Base-by-base conservation (phyloP, 2,888 invertebrate genomes). In the Epinotia brunnichana region DNA sequence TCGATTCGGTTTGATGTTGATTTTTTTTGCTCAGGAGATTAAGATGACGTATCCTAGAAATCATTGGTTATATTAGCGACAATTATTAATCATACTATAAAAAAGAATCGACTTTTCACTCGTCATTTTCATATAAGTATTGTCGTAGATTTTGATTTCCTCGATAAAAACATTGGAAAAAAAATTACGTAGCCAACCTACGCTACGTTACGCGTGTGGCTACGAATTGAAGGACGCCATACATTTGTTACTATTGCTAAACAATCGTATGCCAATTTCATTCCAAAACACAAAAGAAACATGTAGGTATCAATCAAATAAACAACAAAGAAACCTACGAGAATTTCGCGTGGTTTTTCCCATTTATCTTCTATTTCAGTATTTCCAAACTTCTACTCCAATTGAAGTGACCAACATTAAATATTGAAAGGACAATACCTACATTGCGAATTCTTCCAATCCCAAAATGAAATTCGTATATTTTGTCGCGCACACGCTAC, bases 371-470 rank as follows among this genome's bases (percentile, higher is more conserved):
- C 48, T 48, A 41, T 41, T 13, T 41, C 2, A 41, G 41, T 41
- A 48, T 48, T n/a, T 48, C 48, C 48, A n/a, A 48, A 48, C 48
- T 48, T 41, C 41, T 48, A n/a, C 7, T 48, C 7, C 48, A 48
- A 48, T 48, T 48, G 48, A 7, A 48, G 48, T 48, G 48, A 48
- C n/a, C 48, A n/a, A 48, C 48, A 48, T 48, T n/a, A 48, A 48
- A 48, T 48, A 48, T 48, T 48, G 48, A 48, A n/a, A 48, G 48
- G 48, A 48, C 48, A n/a, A 48, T 15, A 13, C 3, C 15, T 15
- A 48, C n/a, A 48, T n/a, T 13, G 13, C 41, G 13, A 41, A 41
- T 41, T 48, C n/a, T 48, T 48, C 48, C 48, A 48, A n/a, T n/a
- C 48, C 48, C n/a, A 7, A 48, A 48, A 41, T 15, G 60, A 60